Conservation (phyloP, 2,113 vertebrate species). For the Leuciscus idus region DNA sequence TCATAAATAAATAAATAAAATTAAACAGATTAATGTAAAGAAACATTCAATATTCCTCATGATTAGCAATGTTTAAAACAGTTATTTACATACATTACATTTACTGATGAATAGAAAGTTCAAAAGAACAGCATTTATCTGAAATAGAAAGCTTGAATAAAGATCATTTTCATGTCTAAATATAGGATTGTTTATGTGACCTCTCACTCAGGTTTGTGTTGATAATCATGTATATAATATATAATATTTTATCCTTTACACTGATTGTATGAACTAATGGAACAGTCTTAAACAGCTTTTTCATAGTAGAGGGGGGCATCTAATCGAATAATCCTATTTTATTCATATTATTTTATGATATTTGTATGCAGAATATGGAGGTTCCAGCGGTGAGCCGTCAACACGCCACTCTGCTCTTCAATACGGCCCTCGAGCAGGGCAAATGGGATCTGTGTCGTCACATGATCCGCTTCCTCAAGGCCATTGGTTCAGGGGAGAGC, state of each 20-base stretch:
- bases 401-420: constrained; percentile 97
- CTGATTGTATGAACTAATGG: not conserved
- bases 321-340: not conserved
- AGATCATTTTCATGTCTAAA: too few species aligned
- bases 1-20: too few species aligned
- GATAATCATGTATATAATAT: too few species aligned
- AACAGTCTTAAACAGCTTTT: not conserved
- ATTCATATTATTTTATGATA: not conserved
- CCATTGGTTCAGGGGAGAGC: constrained; percentile 96
- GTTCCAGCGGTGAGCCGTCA: constrained; percentile 96
- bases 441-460: constrained; percentile 99
- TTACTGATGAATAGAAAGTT: too few species aligned
- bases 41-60: too few species aligned
- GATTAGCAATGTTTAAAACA: too few species aligned
- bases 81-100: too few species aligned
- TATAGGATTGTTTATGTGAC: too few species aligned
- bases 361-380: constrained; percentile 90
- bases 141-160: too few species aligned
- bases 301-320: not conserved
- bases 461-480: constrained; percentile 99
- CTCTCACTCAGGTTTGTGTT: too few species aligned
- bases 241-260: not conserved
- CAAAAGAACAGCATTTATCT: too few species aligned
- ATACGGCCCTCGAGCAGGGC: constrained; percentile 94
- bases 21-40: too few species aligned